Conservation (phyloP, 2,888 invertebrate species). For the Chloroclystis v-ata region DNA sequence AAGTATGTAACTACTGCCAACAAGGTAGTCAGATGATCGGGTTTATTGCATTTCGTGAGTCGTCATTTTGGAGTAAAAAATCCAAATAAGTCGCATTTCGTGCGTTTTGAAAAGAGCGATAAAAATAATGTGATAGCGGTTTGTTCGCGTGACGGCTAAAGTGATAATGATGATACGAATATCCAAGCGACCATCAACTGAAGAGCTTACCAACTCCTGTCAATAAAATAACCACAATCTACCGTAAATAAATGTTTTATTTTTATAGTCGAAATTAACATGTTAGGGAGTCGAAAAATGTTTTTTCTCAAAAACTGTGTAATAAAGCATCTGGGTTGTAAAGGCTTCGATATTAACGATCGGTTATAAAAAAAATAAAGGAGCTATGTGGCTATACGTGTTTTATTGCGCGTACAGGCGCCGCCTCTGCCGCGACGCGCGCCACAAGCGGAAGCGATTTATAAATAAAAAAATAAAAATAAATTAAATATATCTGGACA, state of each 20-base stretch:
- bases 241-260: slow-evolving; percentile 42
- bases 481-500: too few relatives aligned
- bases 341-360: slow-evolving; percentile 71
- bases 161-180: too few relatives aligned
- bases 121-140: too few relatives aligned
- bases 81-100: too few relatives aligned
- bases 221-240: slow-evolving; percentile 25
- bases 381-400: slow-evolving; percentile 54
- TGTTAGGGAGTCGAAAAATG: slow-evolving; percentile 58
- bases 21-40: too few relatives aligned
- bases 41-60: too few relatives aligned
- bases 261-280: slow-evolving; percentile 70
- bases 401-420: slow-evolving; percentile 67
- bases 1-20: too few relatives aligned
- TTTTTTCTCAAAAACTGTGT: slow-evolving; percentile 49
- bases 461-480: too few relatives aligned
- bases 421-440: slow-evolving; percentile 38
- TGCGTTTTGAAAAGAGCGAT: too few relatives aligned
- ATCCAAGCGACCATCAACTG: slow-evolving; percentile 2
- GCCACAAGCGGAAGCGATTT: slow-evolving; percentile 10
- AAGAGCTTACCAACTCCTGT: slow-evolving; percentile 11
- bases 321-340: slow-evolving; percentile 66
- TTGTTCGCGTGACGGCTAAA: too few relatives aligned
- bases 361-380: slow-evolving; percentile 68
- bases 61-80: too few relatives aligned